Evolutionary conservation across 2,113 vertebrate genomes (phyloP), one percentile per base, ranked within the genome.

Genomic region (Bufo gargarizans): DNA sequence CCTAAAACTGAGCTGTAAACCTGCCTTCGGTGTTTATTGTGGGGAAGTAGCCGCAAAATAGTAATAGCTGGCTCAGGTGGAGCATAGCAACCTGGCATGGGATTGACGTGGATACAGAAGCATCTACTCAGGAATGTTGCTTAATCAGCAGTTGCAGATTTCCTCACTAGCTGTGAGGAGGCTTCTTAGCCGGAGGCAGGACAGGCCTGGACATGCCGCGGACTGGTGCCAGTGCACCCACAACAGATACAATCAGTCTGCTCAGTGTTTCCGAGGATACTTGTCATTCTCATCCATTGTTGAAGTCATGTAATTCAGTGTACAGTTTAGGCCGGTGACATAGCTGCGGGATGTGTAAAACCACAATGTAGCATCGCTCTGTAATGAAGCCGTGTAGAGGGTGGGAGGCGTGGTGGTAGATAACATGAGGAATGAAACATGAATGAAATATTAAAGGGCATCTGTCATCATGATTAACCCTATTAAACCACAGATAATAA

Each of bases 131-230:
- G 72, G 81, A 65, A 83, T 88, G 87, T 88, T 45, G 67, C 14
- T 49, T 84, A 22, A 78, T 84, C 87, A 84, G 87, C 87, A 22
- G 10, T 71, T 77, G 19, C 9, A 20, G 59, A 33, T 58, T 72
- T 49, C 56, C n/a, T 79, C 2, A 13, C 47, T 67, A 33, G 76
- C 33, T 88, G 14, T 63, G 56, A 63, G 47, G 4, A 55, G 49
- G n/a, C 69, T 83, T 63, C 12, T 43, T 45, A 22, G 56, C 87
- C 47, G n/a, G 45, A 88, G 87, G 87, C 72, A 77, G 59, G 82
- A 22, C 87, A 88, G 50, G 87, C 49, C 87, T 4, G 22, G 72
- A 84, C 87, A 84, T 88, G 87, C 71, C n/a, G 33, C 50, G 49
- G 47, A 1, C 47, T 4, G 14, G 80, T 71, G 80, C 80, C 86